Conservation (phyloP, 2,113 vertebrate species). For the Megaleporinus macrocephalus region DNA sequence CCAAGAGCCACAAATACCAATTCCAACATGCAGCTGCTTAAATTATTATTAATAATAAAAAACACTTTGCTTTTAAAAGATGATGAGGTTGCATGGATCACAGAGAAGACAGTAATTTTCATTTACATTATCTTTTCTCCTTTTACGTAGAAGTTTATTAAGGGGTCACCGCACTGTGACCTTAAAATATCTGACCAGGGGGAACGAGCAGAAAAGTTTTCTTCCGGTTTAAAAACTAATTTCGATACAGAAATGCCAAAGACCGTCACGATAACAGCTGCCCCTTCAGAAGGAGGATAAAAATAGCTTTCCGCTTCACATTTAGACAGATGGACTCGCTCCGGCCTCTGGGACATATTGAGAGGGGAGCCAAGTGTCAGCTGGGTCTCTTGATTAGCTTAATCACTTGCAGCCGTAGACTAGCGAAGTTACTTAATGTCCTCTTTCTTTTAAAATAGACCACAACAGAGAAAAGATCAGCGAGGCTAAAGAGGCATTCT, state of each 20-base stretch:
- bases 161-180: neutral
- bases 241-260: neutral
- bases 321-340: slow-evolving; percentile 1
- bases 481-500: too few relatives aligned
- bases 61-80: too few relatives aligned
- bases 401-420: neutral
- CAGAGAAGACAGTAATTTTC: too few relatives aligned
- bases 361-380: neutral
- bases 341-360: neutral
- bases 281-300: neutral
- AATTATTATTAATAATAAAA: too few relatives aligned
- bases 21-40: too few relatives aligned
- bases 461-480: neutral
- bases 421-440: neutral
- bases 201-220: neutral
- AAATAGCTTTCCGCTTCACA: neutral
- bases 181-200: neutral
- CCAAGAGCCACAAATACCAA: too few relatives aligned
- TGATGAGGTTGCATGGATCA: too few relatives aligned
- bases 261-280: neutral
- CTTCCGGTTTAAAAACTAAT: neutral
- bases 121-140: too few relatives aligned
- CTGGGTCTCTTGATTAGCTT: slow-evolving; percentile 1
- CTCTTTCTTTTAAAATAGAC: neutral
- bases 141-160: neutral